Conservation (phyloP, 1,140 invertebrate species). For the Muscidifurax raptorellus region DNA sequence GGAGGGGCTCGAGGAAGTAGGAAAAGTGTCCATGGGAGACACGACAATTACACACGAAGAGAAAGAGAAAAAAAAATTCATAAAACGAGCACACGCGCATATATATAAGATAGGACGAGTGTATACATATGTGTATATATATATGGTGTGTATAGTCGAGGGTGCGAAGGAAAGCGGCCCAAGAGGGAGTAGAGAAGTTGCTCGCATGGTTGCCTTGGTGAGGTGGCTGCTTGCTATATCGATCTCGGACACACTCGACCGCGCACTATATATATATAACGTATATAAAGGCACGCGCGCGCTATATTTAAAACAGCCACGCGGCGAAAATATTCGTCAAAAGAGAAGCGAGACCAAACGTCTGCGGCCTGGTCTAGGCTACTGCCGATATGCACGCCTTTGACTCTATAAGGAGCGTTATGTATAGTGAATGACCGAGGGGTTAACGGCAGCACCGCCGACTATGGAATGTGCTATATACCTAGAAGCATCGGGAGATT, state of each 20-base stretch:
- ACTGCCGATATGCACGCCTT: not conserved
- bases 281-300: conserved; percentile 37
- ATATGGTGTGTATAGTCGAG: conserved; percentile 13
- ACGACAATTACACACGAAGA: conserved; percentile 11
- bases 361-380: not conserved
- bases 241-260: conserved; percentile 55
- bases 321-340: conserved; percentile 51
- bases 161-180: not conserved
- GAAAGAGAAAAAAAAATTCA: not conserved
- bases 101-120: not conserved
- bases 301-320: conserved; percentile 61
- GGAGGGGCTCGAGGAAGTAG: not conserved
- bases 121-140: not conserved
- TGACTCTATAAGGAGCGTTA: not conserved
- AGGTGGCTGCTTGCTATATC: conserved; percentile 61
- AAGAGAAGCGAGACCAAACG: conserved; percentile 30
- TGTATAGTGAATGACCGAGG: conserved; percentile 1
- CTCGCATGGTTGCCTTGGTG: conserved; percentile 63
- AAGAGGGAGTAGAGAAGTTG: conserved; percentile 57
- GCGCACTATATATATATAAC: not conserved
- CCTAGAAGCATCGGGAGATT: not conserved
- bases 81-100: not conserved
- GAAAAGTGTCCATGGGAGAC: not conserved
- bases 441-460: not conserved
- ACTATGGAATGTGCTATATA: not conserved